Conservation (phyloP, 2,113 vertebrate genomes). For the Lepisosteus osseus region DNA sequence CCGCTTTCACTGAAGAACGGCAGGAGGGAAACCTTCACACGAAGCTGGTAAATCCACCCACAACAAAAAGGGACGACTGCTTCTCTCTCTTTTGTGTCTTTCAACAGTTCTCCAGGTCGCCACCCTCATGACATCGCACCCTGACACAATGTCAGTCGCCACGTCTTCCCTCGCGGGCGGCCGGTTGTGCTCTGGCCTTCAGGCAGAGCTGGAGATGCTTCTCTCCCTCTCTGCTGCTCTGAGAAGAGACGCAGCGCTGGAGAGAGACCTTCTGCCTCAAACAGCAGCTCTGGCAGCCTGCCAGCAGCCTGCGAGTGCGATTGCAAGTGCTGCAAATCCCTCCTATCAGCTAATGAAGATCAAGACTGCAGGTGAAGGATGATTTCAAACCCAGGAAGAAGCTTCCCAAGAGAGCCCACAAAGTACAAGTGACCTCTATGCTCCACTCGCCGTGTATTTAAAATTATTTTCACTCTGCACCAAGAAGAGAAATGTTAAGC, state of each 20-base stretch:
- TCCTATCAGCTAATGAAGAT: constrained; percentile 53
- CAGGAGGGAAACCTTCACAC: constrained; percentile 9
- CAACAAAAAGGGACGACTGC: not conserved
- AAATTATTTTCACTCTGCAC: too few relatives aligned
- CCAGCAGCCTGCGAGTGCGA: constrained; percentile 66
- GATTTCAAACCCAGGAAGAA: constrained; percentile 23
- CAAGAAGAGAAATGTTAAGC: not conserved
- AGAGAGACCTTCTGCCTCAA: constrained; percentile 33
- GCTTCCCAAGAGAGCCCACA: constrained; percentile 15
- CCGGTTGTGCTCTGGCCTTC: constrained; percentile 33
- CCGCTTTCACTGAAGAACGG: not conserved
- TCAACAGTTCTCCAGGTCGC: constrained; percentile 52
- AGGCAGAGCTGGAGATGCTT: constrained; percentile 39
- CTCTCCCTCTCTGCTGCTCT: constrained; percentile 13
- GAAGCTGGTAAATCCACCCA: not conserved
- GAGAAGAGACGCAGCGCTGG: constrained; percentile 21
- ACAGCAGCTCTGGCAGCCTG: constrained; percentile 52
- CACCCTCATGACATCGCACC: constrained; percentile 67
- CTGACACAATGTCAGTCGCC: constrained; percentile 25
- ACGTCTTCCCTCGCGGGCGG: not conserved
- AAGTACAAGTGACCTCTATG: too few relatives aligned
- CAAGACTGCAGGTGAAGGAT: constrained; percentile 55
- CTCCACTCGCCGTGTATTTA: too few relatives aligned
- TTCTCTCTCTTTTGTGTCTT: not conserved
- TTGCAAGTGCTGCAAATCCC: constrained; percentile 61